Conservation (phyloP, 2,888 invertebrate genomes). For the Drosophila kambysellisi region DNA sequence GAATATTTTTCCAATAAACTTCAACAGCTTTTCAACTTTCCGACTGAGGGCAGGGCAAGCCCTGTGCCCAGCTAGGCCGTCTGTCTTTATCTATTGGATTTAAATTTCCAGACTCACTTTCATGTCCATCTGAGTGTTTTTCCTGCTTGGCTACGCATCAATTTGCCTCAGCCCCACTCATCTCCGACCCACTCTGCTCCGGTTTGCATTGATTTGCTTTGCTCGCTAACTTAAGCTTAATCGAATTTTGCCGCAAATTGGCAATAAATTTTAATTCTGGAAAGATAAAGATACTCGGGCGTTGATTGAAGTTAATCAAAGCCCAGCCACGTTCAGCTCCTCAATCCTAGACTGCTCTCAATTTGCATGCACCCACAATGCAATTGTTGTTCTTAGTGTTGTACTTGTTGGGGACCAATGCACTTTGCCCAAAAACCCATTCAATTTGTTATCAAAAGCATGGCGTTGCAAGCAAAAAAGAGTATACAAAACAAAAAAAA, state of each 20-base stretch:
- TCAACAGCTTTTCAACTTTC: conserved; percentile 78
- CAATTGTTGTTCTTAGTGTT: conserved; percentile 20
- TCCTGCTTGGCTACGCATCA: conserved; percentile 55
- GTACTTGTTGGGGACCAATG: conserved; percentile 53
- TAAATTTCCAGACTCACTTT: conserved; percentile 72
- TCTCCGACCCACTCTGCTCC: conserved; percentile 14
- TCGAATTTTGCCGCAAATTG: conserved; percentile 82
- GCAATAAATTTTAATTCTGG: conserved; percentile 81
- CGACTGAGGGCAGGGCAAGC: conserved; percentile 23
- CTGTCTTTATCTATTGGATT: conserved; percentile 79
- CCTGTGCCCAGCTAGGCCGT: conserved; percentile 34
- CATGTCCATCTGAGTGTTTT: conserved; percentile 76
- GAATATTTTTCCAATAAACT: conserved; percentile 82
- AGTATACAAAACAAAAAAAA: conserved; percentile 7
- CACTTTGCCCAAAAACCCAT: conserved; percentile 69
- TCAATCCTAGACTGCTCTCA: conserved; percentile 27
- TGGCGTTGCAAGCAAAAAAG: conserved; percentile 29
- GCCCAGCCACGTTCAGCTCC: conserved; percentile 21
- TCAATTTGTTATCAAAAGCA: conserved; percentile 66
- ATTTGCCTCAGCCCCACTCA: conserved; percentile 31
- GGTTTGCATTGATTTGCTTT: conserved; percentile 28
- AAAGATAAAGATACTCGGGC: conserved; percentile 54
- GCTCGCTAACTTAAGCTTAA: conserved; percentile 72
- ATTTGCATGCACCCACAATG: conserved; percentile 50
- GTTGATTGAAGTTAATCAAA: conserved; percentile 76